Percentiles rank a stretch among this genome's conserved stretches.
These are phyloP conservation scores for Homarus americanus DNA, from an alignment of 1,140 invertebrate species.

Conservation along the genomic window DNA sequence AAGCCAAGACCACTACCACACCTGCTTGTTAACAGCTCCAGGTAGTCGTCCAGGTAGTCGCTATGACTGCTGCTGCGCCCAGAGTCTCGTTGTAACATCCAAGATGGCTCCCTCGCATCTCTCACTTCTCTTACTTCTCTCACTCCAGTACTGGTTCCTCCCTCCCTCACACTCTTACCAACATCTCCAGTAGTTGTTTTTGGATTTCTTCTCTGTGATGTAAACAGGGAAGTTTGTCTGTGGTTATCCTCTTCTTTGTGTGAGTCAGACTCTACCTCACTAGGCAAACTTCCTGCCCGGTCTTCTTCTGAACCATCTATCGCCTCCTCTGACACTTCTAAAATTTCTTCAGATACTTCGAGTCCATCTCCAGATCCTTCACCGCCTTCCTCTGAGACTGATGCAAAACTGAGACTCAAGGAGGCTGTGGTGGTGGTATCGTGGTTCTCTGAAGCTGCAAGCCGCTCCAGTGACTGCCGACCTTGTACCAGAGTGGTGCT, in stretches of 20 bases:
- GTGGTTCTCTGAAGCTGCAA: slow-evolving; percentile 9
- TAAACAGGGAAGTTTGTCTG: too few relatives aligned
- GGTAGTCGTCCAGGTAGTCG: slow-evolving; percentile 58
- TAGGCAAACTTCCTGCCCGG: slow-evolving; percentile 27
- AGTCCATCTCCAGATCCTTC: slow-evolving; percentile 37
- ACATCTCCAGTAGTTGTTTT: slow-evolving; percentile 2
- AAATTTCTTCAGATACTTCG: slow-evolving; percentile 26
- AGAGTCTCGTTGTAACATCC: slow-evolving; percentile 40
- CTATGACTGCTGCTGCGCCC: slow-evolving; percentile 61
- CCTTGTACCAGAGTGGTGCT: not conserved
- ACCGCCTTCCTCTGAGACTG: slow-evolving; percentile 37
- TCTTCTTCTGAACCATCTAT: slow-evolving; percentile 52
- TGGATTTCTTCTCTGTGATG: not conserved
- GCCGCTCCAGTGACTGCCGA: not conserved
- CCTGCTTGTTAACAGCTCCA: slow-evolving; percentile 42
- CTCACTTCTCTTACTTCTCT: not conserved
- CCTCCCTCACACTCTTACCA: slow-evolving; percentile 6
- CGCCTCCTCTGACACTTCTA: slow-evolving; percentile 43
- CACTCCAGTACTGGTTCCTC: not conserved
- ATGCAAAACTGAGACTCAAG: slow-evolving; percentile 49
- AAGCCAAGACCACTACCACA: slow-evolving; percentile 29
- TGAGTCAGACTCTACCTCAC: slow-evolving; percentile 31
- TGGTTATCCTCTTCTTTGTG: slow-evolving; percentile 22
- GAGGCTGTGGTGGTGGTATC: slow-evolving; percentile 52
- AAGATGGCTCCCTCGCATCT: not conserved